phyloP scores from a whole-genome alignment of 2,888 invertebrate genomes.

The Drosophila aldrichi region DNA sequence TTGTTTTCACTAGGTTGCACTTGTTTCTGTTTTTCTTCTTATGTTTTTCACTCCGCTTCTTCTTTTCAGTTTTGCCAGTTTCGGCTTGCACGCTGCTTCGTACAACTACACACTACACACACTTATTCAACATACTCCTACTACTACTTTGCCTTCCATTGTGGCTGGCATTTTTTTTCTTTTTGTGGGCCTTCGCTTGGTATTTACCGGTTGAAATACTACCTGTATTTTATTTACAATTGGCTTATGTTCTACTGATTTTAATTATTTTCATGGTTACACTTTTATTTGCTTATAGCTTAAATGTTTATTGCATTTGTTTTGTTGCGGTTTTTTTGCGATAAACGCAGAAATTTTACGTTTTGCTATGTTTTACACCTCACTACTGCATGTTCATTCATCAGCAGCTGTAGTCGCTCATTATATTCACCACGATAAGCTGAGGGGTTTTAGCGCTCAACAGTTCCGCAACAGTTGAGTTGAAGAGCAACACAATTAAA shows the following conservation, averaged over 20 bases:
- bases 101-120: constrained; percentile 71
- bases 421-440: constrained; percentile 43
- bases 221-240: constrained; percentile 6
- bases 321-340: constrained; percentile 40
- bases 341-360: constrained; percentile 55
- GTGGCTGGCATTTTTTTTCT: constrained; percentile 27
- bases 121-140: constrained; percentile 66
- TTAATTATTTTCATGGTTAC: background rate
- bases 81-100: constrained; percentile 64
- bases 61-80: constrained; percentile 43
- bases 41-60: constrained; percentile 43
- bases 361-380: constrained; percentile 69
- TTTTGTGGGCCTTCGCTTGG: constrained; percentile 2
- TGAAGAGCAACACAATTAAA: background rate
- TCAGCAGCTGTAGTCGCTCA: constrained; percentile 63
- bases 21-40: constrained; percentile 25
- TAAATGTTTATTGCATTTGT: constrained; percentile 31
- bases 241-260: background rate
- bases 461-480: constrained; percentile 33
- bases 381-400: constrained; percentile 74
- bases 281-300: constrained; percentile 3
- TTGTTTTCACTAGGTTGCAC: constrained; percentile 27
- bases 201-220: constrained; percentile 48
- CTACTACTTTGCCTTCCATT: constrained; percentile 57
- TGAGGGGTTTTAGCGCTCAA: constrained; percentile 24